These are phyloP conservation scores for Drosophila emarginata DNA, from an alignment of 2,888 invertebrate genomes.

Conservation along the genomic window DNA sequence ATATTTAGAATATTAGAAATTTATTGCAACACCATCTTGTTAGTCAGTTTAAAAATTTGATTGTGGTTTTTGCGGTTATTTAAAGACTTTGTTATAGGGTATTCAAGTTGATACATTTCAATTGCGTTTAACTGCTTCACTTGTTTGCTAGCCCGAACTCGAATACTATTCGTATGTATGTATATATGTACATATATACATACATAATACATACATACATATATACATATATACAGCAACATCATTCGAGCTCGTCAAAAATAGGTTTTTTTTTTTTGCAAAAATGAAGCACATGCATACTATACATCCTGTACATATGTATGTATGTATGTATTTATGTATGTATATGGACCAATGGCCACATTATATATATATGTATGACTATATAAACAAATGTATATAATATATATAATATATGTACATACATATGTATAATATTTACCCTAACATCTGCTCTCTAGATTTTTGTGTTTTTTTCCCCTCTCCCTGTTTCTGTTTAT, in stretches of 20 bases:
- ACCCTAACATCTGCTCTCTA: slow-evolving; percentile 38
- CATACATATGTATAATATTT: neutral
- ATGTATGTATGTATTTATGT: neutral
- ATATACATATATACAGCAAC: slow-evolving; percentile 4
- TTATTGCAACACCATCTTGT: too few relatives aligned
- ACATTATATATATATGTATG: neutral
- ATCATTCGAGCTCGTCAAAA: slow-evolving; percentile 59
- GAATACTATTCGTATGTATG: too few relatives aligned
- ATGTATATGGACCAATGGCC: neutral
- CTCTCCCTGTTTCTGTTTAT: slow-evolving; percentile 33
- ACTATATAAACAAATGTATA: neutral
- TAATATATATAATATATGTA: slow-evolving; percentile 3
- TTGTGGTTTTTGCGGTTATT: neutral
- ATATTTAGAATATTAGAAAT: too few relatives aligned
- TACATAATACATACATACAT: neutral
- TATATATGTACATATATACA: too few relatives aligned
- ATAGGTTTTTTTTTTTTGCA: slow-evolving; percentile 41
- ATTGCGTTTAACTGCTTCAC: neutral
- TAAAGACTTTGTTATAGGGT: neutral
- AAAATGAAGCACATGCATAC: slow-evolving; percentile 30
- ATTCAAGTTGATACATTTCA: neutral
- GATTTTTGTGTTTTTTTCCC: slow-evolving; percentile 10
- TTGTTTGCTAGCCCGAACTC: too few relatives aligned
- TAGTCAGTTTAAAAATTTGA: neutral
- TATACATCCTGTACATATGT: slow-evolving; percentile 11